Conservation (phyloP, 2,888 invertebrate species). For the Argyra leucocephala region DNA sequence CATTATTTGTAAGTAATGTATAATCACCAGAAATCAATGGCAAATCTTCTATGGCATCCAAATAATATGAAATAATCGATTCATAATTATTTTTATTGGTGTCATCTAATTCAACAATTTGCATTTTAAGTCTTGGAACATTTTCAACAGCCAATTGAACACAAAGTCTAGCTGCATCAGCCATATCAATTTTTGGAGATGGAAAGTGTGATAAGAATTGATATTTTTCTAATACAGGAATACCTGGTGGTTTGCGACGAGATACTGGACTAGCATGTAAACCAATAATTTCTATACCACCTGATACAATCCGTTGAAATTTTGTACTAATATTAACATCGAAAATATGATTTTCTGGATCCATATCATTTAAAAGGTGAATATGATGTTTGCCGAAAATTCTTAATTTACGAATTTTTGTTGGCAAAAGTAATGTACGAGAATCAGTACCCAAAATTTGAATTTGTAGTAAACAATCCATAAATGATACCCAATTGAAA, state of each 20-base stretch:
- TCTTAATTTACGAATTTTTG: conserved; percentile 58
- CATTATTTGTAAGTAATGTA: conserved; percentile 43
- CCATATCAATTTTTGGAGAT: conserved; percentile 27
- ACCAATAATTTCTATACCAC: conserved; percentile 69
- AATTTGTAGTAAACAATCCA: conserved; percentile 83
- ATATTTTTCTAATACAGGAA: conserved; percentile 70
- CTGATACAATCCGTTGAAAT: conserved; percentile 48
- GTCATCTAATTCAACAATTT: conserved; percentile 50
- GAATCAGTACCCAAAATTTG: conserved; percentile 60
- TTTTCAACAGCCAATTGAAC: conserved; percentile 69
- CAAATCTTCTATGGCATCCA: conserved; percentile 54
- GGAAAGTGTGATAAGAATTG: conserved; percentile 57
- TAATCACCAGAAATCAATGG: conserved; percentile 62
- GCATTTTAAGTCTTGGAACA: conserved; percentile 52
- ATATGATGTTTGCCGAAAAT: conserved; percentile 59
- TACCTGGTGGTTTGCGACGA: conserved; percentile 54
- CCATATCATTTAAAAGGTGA: conserved; percentile 43
- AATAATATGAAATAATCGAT: conserved; percentile 49
- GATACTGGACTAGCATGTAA: conserved; percentile 67
- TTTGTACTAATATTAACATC: conserved; percentile 36
- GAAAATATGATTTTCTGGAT: conserved; percentile 32
- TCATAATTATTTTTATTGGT: conserved; percentile 44
- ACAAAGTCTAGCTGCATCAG: conserved; percentile 51
- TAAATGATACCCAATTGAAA: conserved; percentile 77
- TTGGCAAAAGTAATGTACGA: conserved; percentile 64